A percentile compares a stretch with the other conserved stretches of the same genome.
Conservation (phyloP, 2,113 vertebrate species). For the Saccopteryx bilineata region DNA sequence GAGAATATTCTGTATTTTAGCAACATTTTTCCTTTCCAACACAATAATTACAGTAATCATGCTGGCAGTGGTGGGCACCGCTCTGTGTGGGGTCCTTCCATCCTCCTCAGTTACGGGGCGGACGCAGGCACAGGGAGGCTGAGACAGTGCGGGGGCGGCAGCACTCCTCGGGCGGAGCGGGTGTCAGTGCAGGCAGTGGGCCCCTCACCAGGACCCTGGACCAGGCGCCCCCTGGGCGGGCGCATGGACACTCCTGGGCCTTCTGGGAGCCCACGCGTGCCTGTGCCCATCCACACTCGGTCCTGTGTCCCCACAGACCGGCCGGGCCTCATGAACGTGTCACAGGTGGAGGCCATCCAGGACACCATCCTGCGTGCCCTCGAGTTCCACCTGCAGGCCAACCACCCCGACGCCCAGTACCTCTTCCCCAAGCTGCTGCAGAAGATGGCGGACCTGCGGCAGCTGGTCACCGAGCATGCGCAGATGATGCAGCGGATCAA, state of each 20-base stretch:
- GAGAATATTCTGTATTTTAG: neutral
- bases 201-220: neutral
- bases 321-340: constrained; percentile 96
- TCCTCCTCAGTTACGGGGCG: neutral
- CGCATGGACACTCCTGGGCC: neutral
- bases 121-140: neutral
- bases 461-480: constrained; percentile 97
- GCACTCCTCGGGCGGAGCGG: neutral
- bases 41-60: neutral
- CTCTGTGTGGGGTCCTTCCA: neutral
- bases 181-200: neutral
- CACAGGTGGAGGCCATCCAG: constrained; percentile 98
- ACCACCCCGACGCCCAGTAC: constrained; percentile 96
- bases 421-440: constrained; percentile 99
- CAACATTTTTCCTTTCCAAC: neutral
- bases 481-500: constrained; percentile 99
- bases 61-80: neutral
- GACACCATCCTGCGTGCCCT: constrained; percentile 97
- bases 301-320: constrained; percentile 91
- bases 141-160: too few relatives aligned
- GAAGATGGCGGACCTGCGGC: constrained; percentile 99
- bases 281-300: neutral
- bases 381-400: constrained; percentile 95
- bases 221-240: neutral
- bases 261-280: neutral